These are phyloP conservation scores for Sphecodes monilicornis DNA, from an alignment of 2,888 invertebrate species.

Conservation along the genomic window DNA sequence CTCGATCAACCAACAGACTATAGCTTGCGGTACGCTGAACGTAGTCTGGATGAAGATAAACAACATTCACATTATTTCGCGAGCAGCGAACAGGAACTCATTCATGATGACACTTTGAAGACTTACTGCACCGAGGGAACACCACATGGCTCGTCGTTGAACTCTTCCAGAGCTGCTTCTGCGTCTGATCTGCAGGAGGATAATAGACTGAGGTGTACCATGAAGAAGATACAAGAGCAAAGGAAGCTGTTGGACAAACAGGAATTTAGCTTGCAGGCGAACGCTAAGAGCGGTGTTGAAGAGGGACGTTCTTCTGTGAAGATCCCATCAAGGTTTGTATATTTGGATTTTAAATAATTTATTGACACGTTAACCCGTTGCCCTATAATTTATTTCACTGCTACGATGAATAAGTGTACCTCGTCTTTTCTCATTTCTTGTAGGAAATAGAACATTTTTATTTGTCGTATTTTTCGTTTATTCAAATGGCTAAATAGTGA, in stretches of 20 bases:
- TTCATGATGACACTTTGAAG: slow-evolving; percentile 92
- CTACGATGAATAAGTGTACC: no score
- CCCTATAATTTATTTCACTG: no score
- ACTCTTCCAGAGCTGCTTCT: slow-evolving; percentile 94
- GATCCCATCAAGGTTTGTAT: slow-evolving; percentile 38
- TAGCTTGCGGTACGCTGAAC: slow-evolving; percentile 94
- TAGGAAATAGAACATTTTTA: no score
- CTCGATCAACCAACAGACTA: slow-evolving; percentile 92
- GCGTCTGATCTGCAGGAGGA: slow-evolving; percentile 91
- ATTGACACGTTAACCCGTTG: no score
- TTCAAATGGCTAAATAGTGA: no score
- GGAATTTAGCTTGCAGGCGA: slow-evolving; percentile 43
- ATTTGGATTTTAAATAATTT: not conserved
- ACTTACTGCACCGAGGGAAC: slow-evolving; percentile 97
- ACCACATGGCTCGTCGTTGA: slow-evolving; percentile 88
- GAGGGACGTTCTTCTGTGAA: slow-evolving; percentile 4
- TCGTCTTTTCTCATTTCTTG: no score
- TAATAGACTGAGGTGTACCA: slow-evolving; percentile 56
- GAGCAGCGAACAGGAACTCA: slow-evolving; percentile 79
- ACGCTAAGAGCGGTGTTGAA: slow-evolving; percentile 18
- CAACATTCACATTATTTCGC: slow-evolving; percentile 76
- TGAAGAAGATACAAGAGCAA: slow-evolving; percentile 56
- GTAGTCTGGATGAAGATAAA: slow-evolving; percentile 87
- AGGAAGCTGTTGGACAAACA: slow-evolving; percentile 44
- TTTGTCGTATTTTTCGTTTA: no score